Evolutionary conservation across 2,113 vertebrate genomes (phyloP), one percentile per base, ranked within the genome.

Genomic region (Hepsetus odoe): DNA sequence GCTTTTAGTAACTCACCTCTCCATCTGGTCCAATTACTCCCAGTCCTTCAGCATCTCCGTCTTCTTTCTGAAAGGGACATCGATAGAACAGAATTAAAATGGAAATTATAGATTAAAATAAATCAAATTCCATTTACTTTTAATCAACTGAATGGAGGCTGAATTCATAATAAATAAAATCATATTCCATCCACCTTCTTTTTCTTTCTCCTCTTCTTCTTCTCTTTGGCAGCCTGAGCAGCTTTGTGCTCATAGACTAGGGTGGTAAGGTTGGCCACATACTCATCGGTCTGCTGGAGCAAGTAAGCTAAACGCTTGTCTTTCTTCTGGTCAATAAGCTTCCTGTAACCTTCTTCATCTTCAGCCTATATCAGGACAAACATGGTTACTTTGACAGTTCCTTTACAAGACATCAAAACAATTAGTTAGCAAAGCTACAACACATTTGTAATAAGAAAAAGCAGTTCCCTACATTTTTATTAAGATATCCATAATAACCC

Each of bases 301-400:
- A 99, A 75, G 87, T 99, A 99, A 1, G 98, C 98, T 87, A 99
- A 87, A 16, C 98, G 96, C 72, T 98, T 94, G 80, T 99, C 98
- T 66, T 99, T 99, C 92, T 99, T 99, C 62, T 99, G 98, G 87
- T 99, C 97, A 9, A 99, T 99, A 1, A 99, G 91, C 66, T 99
- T 99, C 69, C 98, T 90, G 78, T 99, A 99, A 14, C 98, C 98
- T 82, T 99, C 98, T 87, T 99, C 98, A 86, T 99, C 97, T 90
- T 99, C 98, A 33, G 96, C 97, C 98, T 99, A 83, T 24, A 7
- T 55, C 81, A 66, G 14, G 12, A 18, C 22, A 51, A 65, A 78
- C 4, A 40, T n/a, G 42, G 58, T 64, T 33, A n/a, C 38, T 13
- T 30, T 35, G 2, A 42, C 30, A 8, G 32, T 14, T 4, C 35